Percentiles rank a stretch among this genome's conserved stretches.
These are phyloP conservation scores for Helleia helle DNA, from an alignment of 2,888 invertebrate species.

Conservation along the genomic window DNA sequence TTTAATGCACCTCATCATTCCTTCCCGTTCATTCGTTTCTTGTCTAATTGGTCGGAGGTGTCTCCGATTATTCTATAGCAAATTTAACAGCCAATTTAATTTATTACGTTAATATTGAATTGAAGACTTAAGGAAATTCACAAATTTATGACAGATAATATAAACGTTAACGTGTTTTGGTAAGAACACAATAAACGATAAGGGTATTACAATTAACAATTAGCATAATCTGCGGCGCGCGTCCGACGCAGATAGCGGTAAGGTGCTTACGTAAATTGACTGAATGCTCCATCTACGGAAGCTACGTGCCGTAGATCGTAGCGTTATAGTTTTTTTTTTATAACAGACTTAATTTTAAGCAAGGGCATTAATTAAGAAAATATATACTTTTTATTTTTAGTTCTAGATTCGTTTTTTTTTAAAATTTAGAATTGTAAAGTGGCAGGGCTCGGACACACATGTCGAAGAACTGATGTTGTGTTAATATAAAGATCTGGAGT, in stretches of 20 bases:
- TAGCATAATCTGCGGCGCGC: conserved; percentile 64
- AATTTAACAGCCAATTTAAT: conserved; percentile 8
- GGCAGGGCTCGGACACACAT: too few relatives aligned
- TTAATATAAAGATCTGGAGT: too few relatives aligned
- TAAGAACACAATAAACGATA: conserved; percentile 49
- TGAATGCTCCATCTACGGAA: conserved; percentile 35
- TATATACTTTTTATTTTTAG: not conserved
- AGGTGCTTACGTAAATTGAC: conserved; percentile 69
- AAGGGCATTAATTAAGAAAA: not conserved
- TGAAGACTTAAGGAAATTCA: conserved; percentile 12
- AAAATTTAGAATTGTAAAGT: too few relatives aligned
- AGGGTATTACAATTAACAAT: conserved; percentile 58
- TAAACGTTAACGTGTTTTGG: conserved; percentile 18
- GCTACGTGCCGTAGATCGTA: conserved; percentile 23
- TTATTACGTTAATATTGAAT: conserved; percentile 8
- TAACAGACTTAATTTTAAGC: not conserved
- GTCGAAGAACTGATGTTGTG: too few relatives aligned
- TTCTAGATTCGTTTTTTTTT: too few relatives aligned
- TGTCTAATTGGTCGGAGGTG: conserved; percentile 75
- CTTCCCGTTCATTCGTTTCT: conserved; percentile 53
- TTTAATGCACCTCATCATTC: conserved; percentile 56
- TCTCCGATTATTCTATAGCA: conserved; percentile 27
- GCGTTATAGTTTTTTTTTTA: conserved; percentile 3
- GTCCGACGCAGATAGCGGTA: conserved; percentile 60
- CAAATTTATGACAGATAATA: conserved; percentile 12